Evolutionary conservation across 2,113 vertebrate genomes (phyloP).

Genomic region (Orcinus orca): DNA sequence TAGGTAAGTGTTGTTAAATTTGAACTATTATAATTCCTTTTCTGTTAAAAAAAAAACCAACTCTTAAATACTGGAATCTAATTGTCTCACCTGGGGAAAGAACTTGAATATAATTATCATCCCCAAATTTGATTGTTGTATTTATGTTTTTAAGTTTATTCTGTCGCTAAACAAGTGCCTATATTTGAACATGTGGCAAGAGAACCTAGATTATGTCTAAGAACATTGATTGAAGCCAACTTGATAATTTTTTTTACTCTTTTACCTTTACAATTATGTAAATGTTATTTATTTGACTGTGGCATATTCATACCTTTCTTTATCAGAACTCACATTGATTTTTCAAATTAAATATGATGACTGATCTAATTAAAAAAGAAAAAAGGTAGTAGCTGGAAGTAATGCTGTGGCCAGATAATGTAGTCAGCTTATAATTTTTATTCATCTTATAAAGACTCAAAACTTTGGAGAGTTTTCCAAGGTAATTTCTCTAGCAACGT

Average conservation of each 20-base stretch:
- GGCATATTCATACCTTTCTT: neutral
- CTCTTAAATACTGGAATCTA: neutral
- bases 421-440: conserved; percentile 36
- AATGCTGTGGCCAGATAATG: neutral
- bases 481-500: neutral
- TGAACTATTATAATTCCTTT: neutral
- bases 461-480: neutral
- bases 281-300: neutral
- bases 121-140: neutral
- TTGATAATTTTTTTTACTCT: conserved; percentile 32
- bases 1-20: neutral
- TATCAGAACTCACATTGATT: neutral
- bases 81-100: neutral
- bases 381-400: neutral
- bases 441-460: conserved; percentile 19
- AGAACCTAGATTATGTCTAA: neutral
- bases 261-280: neutral
- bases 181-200: neutral
- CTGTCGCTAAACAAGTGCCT: neutral
- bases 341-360: conserved; percentile 36
- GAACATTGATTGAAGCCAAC: neutral
- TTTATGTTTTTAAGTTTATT: conserved; percentile 27
- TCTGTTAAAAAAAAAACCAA: neutral
- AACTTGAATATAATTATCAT: neutral
- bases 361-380: neutral